A percentile compares a stretch with the other conserved stretches of the same genome.
Evolutionary conservation across 2,797 vertebrate genomes (phyloP).

Genomic region (Choloepus didactylus): DNA sequence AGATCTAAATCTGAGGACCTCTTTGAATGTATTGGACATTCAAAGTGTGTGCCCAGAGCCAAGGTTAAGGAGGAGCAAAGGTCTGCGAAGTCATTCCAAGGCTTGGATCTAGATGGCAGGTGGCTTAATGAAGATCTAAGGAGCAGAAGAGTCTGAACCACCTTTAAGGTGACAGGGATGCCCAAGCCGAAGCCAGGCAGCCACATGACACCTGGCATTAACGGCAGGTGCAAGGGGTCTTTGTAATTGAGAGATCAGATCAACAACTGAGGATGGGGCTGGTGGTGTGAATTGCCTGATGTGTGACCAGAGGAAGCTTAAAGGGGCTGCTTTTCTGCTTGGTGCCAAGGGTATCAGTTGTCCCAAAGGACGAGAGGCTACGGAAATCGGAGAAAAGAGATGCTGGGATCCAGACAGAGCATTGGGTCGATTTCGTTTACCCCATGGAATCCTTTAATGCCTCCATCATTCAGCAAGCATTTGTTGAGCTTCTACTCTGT

Average conservation of each 20-base stretch:
- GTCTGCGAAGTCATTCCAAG: background rate
- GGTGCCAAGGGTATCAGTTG: background rate
- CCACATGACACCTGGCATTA: background rate
- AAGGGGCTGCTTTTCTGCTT: background rate
- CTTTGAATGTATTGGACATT: background rate
- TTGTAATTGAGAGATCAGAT: background rate
- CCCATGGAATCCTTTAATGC: background rate
- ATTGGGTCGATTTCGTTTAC: background rate
- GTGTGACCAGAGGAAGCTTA: background rate
- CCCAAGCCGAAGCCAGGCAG: background rate
- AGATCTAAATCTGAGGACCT: background rate
- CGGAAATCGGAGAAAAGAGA: background rate
- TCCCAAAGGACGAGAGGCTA: background rate
- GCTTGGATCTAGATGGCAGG: background rate
- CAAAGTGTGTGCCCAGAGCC: background rate
- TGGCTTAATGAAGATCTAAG: background rate
- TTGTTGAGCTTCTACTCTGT: background rate
- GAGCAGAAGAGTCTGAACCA: background rate
- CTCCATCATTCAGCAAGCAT: background rate
- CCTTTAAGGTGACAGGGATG: background rate
- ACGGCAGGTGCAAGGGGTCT: background rate
- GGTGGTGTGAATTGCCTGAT: background rate
- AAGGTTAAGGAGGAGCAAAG: background rate
- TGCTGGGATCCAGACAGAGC: background rate
- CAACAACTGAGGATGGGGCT: background rate